A percentile compares a stretch with the other conserved stretches of the same genome.
phyloP scores from a whole-genome alignment of 2,797 vertebrate genomes.

The Tiaroga cobitis region DNA sequence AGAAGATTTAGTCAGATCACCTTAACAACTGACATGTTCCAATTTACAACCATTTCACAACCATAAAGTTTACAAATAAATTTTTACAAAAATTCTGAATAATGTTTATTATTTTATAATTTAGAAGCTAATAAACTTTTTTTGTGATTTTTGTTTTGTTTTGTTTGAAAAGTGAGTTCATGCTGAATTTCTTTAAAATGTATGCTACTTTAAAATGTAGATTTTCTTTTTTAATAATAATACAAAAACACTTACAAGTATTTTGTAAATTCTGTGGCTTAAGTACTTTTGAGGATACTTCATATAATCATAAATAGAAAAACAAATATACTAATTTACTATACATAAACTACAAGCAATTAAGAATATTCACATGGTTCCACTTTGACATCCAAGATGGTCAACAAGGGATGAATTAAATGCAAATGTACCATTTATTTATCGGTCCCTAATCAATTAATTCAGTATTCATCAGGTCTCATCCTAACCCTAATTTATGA shows the following conservation, averaged over 20 bases:
- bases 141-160: neutral
- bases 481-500: slow-evolving; percentile 12
- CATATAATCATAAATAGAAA: neutral
- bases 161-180: neutral
- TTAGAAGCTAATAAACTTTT: neutral
- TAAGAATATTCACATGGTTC: neutral
- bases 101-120: neutral
- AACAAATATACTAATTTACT: neutral
- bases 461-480: slow-evolving; percentile 1
- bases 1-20: neutral
- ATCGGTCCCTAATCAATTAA: neutral
- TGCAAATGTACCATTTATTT: slow-evolving; percentile 6
- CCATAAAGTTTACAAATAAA: neutral
- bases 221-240: neutral
- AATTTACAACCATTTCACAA: neutral
- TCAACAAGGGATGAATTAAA: slow-evolving; percentile 28
- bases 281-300: neutral
- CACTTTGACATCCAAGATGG: neutral
- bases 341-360: neutral
- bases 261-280: neutral
- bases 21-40: neutral
- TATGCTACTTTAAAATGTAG: neutral
- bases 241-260: neutral
- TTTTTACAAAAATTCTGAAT: neutral
- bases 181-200: neutral